These are phyloP conservation scores for Myotis pilosus DNA, from an alignment of 2,797 vertebrate species.

Conservation along the genomic window DNA sequence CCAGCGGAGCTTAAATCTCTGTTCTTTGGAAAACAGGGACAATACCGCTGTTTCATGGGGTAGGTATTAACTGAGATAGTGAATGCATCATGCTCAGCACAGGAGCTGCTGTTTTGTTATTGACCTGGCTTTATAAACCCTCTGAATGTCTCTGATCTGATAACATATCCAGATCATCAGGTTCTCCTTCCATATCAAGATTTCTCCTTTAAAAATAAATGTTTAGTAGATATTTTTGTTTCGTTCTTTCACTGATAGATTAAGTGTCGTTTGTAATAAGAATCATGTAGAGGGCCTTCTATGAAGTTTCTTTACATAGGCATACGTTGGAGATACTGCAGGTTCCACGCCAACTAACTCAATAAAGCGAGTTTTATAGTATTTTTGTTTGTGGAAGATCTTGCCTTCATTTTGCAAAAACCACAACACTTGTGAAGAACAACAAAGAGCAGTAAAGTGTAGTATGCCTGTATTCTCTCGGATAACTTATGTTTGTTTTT, in stretches of 20 bases:
- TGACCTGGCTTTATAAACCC: neutral
- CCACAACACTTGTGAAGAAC: neutral
- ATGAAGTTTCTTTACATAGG: neutral
- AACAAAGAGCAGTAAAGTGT: neutral
- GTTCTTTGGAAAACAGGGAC: neutral
- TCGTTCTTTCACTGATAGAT: neutral
- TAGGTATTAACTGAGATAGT: neutral
- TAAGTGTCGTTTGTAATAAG: neutral
- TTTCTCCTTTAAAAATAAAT: neutral
- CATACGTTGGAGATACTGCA: neutral
- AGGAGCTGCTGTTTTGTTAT: neutral
- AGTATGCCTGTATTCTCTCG: neutral
- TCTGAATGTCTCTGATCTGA: neutral
- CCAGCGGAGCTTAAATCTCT: slow-evolving; percentile 88
- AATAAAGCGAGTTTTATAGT: neutral
- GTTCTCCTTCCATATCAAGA: neutral
- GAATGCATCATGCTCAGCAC: neutral
- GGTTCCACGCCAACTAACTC: neutral
- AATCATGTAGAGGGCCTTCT: neutral
- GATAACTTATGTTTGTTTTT: neutral
- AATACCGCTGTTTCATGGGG: neutral
- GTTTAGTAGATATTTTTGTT: neutral
- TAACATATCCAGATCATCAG: neutral
- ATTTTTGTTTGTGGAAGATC: neutral
- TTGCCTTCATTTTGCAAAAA: neutral